phyloP scores from a whole-genome alignment of 2,797 vertebrate species.

The Melanotaenia maccullochi region DNA sequence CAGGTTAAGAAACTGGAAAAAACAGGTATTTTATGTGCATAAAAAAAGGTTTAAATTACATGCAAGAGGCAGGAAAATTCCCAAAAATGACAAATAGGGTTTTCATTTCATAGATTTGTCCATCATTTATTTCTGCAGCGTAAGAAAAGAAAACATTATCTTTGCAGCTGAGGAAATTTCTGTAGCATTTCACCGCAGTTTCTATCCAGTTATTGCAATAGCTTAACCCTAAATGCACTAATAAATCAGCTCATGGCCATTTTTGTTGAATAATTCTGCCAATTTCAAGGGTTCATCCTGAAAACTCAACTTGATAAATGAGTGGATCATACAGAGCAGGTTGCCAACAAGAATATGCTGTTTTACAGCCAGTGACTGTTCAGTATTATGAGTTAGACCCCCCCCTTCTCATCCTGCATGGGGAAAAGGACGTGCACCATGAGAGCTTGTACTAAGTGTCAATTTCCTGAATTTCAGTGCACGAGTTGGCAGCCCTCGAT shows the following conservation, averaged over 20 bases:
- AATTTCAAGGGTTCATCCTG: background rate
- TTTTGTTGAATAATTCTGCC: background rate
- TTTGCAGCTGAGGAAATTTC: background rate
- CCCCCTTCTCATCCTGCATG: background rate
- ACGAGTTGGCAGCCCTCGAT: background rate
- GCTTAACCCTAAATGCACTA: background rate
- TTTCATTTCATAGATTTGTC: conserved; percentile 45
- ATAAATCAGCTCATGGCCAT: background rate
- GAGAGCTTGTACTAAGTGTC: background rate
- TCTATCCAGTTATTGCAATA: background rate
- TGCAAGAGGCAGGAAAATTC: background rate
- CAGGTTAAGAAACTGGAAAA: conserved; percentile 28
- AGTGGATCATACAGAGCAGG: background rate
- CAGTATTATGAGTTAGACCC: background rate
- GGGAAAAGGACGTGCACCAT: background rate
- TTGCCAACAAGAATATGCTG: background rate
- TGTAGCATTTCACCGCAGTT: background rate
- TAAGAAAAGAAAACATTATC: background rate
- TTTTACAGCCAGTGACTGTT: background rate
- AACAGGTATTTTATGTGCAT: conserved; percentile 2
- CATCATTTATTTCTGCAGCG: background rate
- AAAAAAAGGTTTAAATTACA: conserved; percentile 15
- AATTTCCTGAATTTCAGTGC: background rate
- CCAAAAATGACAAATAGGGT: conserved; percentile 25
- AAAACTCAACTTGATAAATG: background rate